phyloP scores from a whole-genome alignment of 2,888 invertebrate genomes.

The Leptothorax acervorum region DNA sequence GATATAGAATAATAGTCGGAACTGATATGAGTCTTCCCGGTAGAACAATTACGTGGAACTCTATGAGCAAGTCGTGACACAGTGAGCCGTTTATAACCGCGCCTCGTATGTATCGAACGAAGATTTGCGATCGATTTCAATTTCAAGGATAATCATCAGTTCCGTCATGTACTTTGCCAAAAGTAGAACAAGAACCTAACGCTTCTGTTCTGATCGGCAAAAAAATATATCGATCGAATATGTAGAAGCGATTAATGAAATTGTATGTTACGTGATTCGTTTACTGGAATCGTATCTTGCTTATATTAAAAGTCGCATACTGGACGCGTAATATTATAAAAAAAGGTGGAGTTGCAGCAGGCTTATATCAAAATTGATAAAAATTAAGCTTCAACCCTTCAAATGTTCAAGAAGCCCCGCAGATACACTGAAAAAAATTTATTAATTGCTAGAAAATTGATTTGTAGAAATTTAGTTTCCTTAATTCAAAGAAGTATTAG shows the following conservation, averaged over 20 bases:
- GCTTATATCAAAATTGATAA: neutral
- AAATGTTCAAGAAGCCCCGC: neutral
- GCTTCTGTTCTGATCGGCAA: conserved; percentile 3
- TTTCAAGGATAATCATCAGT: conserved; percentile 33
- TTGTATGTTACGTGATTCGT: conserved; percentile 34
- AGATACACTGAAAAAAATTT: neutral
- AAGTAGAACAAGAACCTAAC: neutral
- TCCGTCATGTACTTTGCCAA: conserved; percentile 33
- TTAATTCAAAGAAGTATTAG: too few species aligned
- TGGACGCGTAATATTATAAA: conserved; percentile 4
- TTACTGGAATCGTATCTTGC: neutral
- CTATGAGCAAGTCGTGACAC: conserved; percentile 7
- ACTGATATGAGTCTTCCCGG: conserved; percentile 21
- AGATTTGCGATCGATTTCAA: conserved; percentile 40
- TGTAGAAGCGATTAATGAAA: conserved; percentile 19
- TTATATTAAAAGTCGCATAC: neutral
- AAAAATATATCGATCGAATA: conserved; percentile 29
- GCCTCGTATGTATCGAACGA: conserved; percentile 3
- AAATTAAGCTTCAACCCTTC: neutral
- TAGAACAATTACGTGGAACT: conserved; percentile 46
- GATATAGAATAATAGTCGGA: conserved; percentile 64
- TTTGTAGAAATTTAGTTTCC: too few species aligned
- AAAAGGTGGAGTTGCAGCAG: neutral
- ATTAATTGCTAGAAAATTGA: too few species aligned
- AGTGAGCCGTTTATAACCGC: conserved; percentile 28